These are phyloP conservation scores for Nannoperca obscura DNA, from an alignment of 2,797 vertebrate genomes.

Conservation along the genomic window DNA sequence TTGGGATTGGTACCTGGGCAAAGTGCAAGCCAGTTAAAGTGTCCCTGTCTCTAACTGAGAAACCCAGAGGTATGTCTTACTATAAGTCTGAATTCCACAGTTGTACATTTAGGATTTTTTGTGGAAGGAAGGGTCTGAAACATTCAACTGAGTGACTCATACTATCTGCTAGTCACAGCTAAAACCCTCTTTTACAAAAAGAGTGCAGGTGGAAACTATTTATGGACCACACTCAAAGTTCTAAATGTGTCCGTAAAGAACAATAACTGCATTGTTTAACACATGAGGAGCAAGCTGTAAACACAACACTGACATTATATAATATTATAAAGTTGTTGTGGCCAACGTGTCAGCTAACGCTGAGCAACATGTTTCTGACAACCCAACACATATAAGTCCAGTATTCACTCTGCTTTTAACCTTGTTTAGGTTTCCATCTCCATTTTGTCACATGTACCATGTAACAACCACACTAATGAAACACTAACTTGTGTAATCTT, in stretches of 20 bases:
- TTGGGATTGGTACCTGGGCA: conserved; percentile 36
- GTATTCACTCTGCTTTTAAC: conserved; percentile 8
- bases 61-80: neutral
- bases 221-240: conserved; percentile 17
- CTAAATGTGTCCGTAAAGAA: conserved; percentile 4
- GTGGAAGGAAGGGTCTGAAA: neutral
- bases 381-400: neutral
- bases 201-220: conserved; percentile 27
- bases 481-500: neutral
- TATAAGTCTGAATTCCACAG: conserved; percentile 17
- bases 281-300: neutral
- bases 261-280: neutral
- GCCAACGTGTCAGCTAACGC: neutral
- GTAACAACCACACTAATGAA: neutral
- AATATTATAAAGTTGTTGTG: neutral
- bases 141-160: conserved; percentile 34
- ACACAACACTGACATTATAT: neutral
- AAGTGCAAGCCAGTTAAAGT: conserved; percentile 27
- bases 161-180: conserved; percentile 21
- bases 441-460: neutral
- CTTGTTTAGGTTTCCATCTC: conserved; percentile 10
- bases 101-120: neutral
- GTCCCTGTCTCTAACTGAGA: neutral
- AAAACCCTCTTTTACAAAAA: conserved; percentile 16
- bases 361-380: neutral